Conservation (phyloP, 2,113 vertebrate genomes). For the Pangasianodon hypophthalmus region DNA sequence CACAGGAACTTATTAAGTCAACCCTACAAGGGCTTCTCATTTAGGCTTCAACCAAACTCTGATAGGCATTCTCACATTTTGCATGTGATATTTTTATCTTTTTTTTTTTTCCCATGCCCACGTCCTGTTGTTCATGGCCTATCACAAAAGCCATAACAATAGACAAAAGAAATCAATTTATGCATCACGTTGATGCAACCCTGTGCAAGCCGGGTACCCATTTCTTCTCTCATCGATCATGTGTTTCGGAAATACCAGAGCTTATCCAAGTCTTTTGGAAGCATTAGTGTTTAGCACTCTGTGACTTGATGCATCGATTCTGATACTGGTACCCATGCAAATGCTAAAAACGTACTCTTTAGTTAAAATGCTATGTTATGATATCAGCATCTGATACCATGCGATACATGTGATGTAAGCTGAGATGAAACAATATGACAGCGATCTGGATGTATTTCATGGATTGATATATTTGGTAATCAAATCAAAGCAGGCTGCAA, state of each 20-base stretch:
- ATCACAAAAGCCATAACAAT: neutral
- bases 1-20: constrained; percentile 52
- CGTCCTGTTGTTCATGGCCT: constrained; percentile 3
- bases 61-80: constrained; percentile 6
- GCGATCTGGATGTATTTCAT: neutral
- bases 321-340: neutral
- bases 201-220: neutral
- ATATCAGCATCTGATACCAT: neutral
- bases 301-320: neutral
- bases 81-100: neutral
- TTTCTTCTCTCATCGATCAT: constrained; percentile 33
- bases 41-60: constrained; percentile 40
- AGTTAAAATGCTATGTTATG: too few relatives aligned
- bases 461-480: neutral
- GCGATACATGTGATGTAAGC: neutral
- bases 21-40: constrained; percentile 42
- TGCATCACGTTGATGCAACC: neutral
- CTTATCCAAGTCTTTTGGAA: neutral
- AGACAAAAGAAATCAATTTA: constrained; percentile 35
- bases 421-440: neutral
- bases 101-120: neutral
- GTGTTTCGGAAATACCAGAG: neutral
- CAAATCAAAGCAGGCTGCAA: neutral
- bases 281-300: neutral
- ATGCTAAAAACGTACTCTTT: neutral